A percentile compares a stretch with the other conserved stretches of the same genome.
Conservation (phyloP, 2,113 vertebrate species). For the Oncorhynchus nerka region DNA sequence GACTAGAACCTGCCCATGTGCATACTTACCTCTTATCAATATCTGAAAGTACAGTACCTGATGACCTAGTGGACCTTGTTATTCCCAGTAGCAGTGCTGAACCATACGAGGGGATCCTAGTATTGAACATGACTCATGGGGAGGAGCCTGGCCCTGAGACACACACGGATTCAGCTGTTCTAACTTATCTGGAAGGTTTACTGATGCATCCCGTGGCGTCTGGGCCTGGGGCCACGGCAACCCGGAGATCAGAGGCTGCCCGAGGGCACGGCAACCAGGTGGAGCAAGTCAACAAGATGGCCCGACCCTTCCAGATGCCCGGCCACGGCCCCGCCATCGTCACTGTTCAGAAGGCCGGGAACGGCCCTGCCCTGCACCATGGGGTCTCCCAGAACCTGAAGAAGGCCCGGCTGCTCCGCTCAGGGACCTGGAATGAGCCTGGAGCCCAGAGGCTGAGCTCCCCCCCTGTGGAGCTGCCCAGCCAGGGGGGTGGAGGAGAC, state of each 20-base stretch:
- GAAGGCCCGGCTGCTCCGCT: slow-evolving; percentile 92
- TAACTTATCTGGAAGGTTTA: slow-evolving; percentile 99
- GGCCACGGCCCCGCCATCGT: slow-evolving; percentile 81
- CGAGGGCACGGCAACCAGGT: slow-evolving; percentile 75
- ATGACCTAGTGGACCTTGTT: slow-evolving; percentile 61
- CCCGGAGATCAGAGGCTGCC: slow-evolving; percentile 82
- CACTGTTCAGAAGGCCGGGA: slow-evolving; percentile 71
- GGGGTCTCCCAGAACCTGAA: slow-evolving; percentile 91
- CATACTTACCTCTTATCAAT: slow-evolving; percentile 45
- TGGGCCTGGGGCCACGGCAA: slow-evolving; percentile 86
- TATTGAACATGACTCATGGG: slow-evolving; percentile 99
- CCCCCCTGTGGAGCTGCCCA: slow-evolving; percentile 82
- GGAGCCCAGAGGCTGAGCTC: slow-evolving; percentile 82
- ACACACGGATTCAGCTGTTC: slow-evolving; percentile 99
- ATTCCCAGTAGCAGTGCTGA: slow-evolving; percentile 69
- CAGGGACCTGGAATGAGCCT: slow-evolving; percentile 88
- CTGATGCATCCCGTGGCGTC: slow-evolving; percentile 98
- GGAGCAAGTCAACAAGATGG: slow-evolving; percentile 82
- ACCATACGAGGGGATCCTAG: slow-evolving; percentile 81
- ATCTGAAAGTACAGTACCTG: slow-evolving; percentile 52
- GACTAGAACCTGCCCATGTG: slow-evolving; percentile 15
- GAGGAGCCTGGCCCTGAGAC: slow-evolving; percentile 99
- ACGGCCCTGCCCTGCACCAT: slow-evolving; percentile 66
- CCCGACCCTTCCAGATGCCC: slow-evolving; percentile 79
- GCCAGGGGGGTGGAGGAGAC: slow-evolving; percentile 77